phyloP scores from a whole-genome alignment of 2,888 invertebrate genomes.

The Pheosia gnoma region DNA sequence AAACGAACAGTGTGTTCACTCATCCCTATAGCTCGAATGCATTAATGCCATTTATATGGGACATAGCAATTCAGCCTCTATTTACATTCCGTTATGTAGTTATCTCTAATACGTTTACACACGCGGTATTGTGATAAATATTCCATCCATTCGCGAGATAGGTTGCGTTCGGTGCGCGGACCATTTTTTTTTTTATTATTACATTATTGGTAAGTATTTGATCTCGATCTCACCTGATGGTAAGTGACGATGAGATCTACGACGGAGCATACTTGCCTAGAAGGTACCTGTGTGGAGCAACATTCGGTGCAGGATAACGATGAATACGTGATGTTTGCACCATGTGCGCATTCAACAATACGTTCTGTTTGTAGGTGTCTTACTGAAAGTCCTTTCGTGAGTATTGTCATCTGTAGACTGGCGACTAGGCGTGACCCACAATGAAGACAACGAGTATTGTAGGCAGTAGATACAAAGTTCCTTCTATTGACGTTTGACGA shows the following conservation, averaged over 20 bases:
- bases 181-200: no score
- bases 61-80: not conserved
- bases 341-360: not conserved
- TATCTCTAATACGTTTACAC: slow-evolving; percentile 4
- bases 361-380: no score
- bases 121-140: slow-evolving; percentile 18
- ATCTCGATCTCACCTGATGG: no score
- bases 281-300: slow-evolving; percentile 19
- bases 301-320: slow-evolving; percentile 2
- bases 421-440: no score
- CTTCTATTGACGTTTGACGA: no score
- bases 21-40: not conserved
- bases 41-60: not conserved
- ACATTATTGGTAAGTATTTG: no score
- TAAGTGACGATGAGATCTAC: no score
- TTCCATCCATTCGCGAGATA: slow-evolving; percentile 21
- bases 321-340: slow-evolving; percentile 20
- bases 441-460: no score
- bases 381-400: no score
- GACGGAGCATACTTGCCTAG: no score
- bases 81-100: slow-evolving; percentile 1
- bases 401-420: no score
- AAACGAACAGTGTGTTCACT: not conserved
- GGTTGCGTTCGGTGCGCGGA: slow-evolving; percentile 14
- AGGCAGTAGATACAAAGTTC: no score